A percentile compares a stretch with the other conserved stretches of the same genome.
Evolutionary conservation across 2,888 invertebrate genomes (phyloP).

Genomic region (Nymphalis polychloros): DNA sequence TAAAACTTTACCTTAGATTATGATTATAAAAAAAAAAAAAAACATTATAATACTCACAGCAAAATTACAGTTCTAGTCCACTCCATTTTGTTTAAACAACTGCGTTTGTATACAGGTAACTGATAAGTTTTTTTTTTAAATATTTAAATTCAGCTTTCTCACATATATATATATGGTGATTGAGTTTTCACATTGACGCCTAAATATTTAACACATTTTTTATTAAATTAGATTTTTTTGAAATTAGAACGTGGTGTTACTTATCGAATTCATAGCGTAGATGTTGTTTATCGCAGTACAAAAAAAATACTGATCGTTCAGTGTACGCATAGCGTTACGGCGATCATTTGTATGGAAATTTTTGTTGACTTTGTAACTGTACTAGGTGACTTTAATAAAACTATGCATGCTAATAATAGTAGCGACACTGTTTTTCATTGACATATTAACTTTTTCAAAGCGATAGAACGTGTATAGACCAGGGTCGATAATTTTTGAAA

Average conservation of each 20-base stretch:
- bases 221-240: not conserved
- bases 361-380: constrained; percentile 4
- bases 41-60: constrained; percentile 17
- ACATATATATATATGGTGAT: too few relatives aligned
- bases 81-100: constrained; percentile 11
- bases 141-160: too few relatives aligned
- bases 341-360: not conserved
- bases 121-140: not conserved
- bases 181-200: too few relatives aligned
- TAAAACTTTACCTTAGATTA: too few relatives aligned
- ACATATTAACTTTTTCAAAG: too few relatives aligned
- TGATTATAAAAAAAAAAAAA: constrained; percentile 3
- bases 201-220: too few relatives aligned
- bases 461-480: too few relatives aligned
- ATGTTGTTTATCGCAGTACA: not conserved
- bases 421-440: too few relatives aligned
- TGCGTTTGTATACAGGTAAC: not conserved
- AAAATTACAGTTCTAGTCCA: constrained; percentile 11
- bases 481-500: too few relatives aligned
- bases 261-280: not conserved
- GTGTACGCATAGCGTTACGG: not conserved
- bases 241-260: not conserved
- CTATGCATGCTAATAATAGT: too few relatives aligned
- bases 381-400: not conserved
- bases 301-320: constrained; percentile 3